phyloP scores from a whole-genome alignment of 2,888 invertebrate genomes.

The Pardosa pseudoannulata region DNA sequence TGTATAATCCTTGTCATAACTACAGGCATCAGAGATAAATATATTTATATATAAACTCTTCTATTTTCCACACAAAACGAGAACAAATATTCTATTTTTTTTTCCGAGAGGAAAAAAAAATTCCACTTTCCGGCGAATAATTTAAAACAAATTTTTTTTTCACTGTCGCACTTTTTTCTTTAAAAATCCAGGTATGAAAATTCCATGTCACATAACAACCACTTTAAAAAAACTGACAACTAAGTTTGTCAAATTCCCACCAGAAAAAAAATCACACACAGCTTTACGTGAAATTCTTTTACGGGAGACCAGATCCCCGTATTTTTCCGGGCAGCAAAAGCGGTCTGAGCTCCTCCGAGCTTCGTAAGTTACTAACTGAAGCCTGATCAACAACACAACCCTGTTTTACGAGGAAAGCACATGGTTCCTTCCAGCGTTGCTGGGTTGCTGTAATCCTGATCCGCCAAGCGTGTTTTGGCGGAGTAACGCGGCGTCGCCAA shows the following conservation, averaged over 20 bases:
- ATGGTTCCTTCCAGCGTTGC: conserved; percentile 49
- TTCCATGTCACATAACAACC: not conserved
- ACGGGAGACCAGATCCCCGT: not conserved
- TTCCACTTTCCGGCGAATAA: not conserved
- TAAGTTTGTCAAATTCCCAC: too few relatives aligned
- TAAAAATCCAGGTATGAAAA: not conserved
- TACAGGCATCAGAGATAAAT: not conserved
- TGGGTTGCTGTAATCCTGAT: conserved; percentile 21
- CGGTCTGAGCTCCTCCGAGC: not conserved
- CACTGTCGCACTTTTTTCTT: not conserved
- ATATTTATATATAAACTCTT: too few relatives aligned
- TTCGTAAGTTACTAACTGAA: conserved; percentile 37
- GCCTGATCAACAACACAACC: conserved; percentile 25
- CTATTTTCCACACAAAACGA: not conserved
- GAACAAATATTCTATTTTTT: too few relatives aligned
- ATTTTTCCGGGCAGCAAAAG: not conserved
- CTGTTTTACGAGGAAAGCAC: conserved; percentile 54
- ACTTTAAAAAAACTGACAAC: too few relatives aligned
- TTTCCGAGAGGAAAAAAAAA: too few relatives aligned
- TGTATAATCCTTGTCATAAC: conserved; percentile 9
- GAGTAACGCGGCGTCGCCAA: conserved; percentile 37
- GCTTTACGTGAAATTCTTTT: too few relatives aligned
- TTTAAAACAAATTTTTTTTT: too few relatives aligned
- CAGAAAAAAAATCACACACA: too few relatives aligned
- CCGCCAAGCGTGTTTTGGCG: not conserved